phyloP scores from a whole-genome alignment of 2,797 vertebrate genomes.

The Xenentodon cancila region DNA sequence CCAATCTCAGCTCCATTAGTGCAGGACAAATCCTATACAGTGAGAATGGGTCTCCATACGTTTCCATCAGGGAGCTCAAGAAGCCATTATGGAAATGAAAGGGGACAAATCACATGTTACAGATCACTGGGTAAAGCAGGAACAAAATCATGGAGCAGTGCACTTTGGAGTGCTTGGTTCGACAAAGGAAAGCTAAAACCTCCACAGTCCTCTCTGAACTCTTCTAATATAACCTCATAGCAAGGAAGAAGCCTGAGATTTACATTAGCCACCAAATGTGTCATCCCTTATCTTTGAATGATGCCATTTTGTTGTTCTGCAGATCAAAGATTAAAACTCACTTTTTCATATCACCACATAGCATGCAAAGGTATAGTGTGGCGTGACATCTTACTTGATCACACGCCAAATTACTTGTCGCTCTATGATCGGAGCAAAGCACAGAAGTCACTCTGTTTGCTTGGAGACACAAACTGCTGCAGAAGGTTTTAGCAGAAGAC shows the following conservation, averaged over 20 bases:
- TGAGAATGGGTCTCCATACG: conserved; percentile 79
- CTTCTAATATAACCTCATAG: conserved; percentile 66
- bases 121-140: conserved; percentile 72
- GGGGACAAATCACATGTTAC: conserved; percentile 79
- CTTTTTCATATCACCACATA: conserved; percentile 34
- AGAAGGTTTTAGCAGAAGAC: conserved; percentile 73
- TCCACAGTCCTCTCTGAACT: conserved; percentile 40
- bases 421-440: conserved; percentile 56
- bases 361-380: conserved; percentile 47
- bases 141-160: conserved; percentile 64
- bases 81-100: conserved; percentile 87
- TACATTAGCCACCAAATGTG: conserved; percentile 63
- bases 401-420: conserved; percentile 65
- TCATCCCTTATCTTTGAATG: conserved; percentile 62
- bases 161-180: conserved; percentile 65
- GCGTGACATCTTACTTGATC: conserved; percentile 61
- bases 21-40: conserved; percentile 81
- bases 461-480: conserved; percentile 66
- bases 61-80: conserved; percentile 79
- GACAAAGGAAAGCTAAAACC: conserved; percentile 59
- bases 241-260: conserved; percentile 42
- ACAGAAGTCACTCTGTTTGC: conserved; percentile 64
- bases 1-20: conserved; percentile 86
- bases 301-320: conserved; percentile 55
- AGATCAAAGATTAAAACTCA: conserved; percentile 62